These are phyloP conservation scores for Charanyca ferruginea DNA, from an alignment of 2,888 invertebrate species.

Conservation along the genomic window DNA sequence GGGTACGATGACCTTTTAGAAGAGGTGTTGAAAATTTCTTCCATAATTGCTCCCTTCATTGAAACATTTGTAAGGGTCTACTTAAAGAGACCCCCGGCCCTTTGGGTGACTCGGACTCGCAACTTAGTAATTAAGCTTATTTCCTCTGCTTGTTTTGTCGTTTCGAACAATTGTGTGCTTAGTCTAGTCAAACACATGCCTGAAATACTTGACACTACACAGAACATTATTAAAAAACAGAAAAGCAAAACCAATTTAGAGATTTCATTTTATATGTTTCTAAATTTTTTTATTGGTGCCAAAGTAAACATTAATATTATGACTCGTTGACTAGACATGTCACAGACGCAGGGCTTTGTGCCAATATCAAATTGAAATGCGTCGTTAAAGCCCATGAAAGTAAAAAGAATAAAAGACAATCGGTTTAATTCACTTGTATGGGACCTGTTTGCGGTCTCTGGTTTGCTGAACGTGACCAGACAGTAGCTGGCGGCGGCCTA, in stretches of 20 bases:
- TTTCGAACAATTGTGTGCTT: constrained; percentile 79
- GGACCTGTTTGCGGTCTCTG: constrained; percentile 86
- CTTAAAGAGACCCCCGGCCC: constrained; percentile 80
- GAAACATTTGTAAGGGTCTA: constrained; percentile 85
- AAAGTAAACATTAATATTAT: constrained; percentile 70
- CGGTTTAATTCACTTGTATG: constrained; percentile 79
- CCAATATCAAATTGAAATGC: constrained; percentile 80
- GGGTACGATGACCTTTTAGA: constrained; percentile 73
- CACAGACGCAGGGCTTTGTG: constrained; percentile 77
- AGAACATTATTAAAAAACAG: constrained; percentile 9
- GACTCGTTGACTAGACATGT: constrained; percentile 77
- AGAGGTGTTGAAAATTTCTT: constrained; percentile 82
- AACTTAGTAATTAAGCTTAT: constrained; percentile 89
- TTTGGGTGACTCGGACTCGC: constrained; percentile 81
- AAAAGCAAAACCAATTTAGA: constrained; percentile 31
- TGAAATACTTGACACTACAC: constrained; percentile 12
- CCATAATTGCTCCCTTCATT: constrained; percentile 85
- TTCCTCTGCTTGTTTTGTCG: constrained; percentile 84
- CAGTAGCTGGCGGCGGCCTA: constrained; percentile 76
- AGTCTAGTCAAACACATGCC: constrained; percentile 65
- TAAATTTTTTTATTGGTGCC: constrained; percentile 52
- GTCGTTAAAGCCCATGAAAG: constrained; percentile 78
- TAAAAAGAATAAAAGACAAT: constrained; percentile 80
- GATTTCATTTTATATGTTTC: constrained; percentile 27
- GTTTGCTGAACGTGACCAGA: constrained; percentile 90